phyloP scores from a whole-genome alignment of 2,888 invertebrate genomes.

The Panzeria rudis region DNA sequence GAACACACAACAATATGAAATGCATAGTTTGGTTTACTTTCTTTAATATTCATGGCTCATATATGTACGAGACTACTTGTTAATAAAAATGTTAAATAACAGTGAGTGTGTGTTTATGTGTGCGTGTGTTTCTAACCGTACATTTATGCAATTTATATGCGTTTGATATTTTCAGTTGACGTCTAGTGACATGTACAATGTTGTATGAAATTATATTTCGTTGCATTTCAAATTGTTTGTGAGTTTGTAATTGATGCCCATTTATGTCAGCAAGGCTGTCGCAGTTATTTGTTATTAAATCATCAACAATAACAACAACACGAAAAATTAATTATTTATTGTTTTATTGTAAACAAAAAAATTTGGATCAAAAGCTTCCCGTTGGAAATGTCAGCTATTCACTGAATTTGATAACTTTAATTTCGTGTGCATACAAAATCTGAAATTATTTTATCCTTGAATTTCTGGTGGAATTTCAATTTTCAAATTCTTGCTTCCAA shows the following conservation, averaged over 20 bases:
- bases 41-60: constrained; percentile 49
- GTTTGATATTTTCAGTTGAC: constrained; percentile 53
- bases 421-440: background rate
- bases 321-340: too few relatives aligned
- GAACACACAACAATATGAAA: constrained; percentile 34
- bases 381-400: background rate
- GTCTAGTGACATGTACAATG: constrained; percentile 54
- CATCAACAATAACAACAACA: background rate
- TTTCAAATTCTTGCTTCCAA: too few relatives aligned
- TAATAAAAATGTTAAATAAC: constrained; percentile 1
- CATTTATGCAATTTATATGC: constrained; percentile 38
- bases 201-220: constrained; percentile 30
- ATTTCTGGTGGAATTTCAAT: too few relatives aligned
- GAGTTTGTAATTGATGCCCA: constrained; percentile 63
- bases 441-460: background rate
- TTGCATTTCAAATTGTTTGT: constrained; percentile 42
- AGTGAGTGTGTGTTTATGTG: constrained; percentile 4
- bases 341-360: constrained; percentile 35
- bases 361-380: background rate
- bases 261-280: constrained; percentile 55
- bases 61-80: background rate
- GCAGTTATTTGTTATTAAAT: constrained; percentile 15
- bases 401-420: background rate
- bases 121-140: constrained; percentile 24
- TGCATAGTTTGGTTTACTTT: constrained; percentile 44